phyloP scores from a whole-genome alignment of 2,797 vertebrate genomes.

The Antennarius maculatus region DNA sequence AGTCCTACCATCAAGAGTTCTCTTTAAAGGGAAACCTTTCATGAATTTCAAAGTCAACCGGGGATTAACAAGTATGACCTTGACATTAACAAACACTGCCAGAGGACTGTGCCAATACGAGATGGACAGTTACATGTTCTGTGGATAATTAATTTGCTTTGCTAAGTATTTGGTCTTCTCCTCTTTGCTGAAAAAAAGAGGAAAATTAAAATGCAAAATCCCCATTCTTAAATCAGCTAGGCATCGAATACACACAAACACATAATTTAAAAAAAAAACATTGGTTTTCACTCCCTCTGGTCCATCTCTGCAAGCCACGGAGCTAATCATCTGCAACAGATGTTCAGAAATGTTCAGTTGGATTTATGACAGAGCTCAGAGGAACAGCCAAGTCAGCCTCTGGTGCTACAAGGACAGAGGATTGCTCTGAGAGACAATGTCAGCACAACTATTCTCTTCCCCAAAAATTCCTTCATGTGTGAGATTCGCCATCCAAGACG shows the following conservation, averaged over 20 bases:
- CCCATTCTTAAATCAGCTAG: constrained; percentile 64
- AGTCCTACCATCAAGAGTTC: not conserved
- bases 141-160: constrained; percentile 40
- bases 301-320: constrained; percentile 78
- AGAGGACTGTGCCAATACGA: constrained; percentile 29
- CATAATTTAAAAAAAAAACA: constrained; percentile 46
- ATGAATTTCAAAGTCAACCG: constrained; percentile 28
- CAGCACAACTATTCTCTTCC: constrained; percentile 67
- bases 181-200: constrained; percentile 8
- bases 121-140: constrained; percentile 28
- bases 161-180: constrained; percentile 35
- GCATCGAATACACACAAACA: constrained; percentile 44
- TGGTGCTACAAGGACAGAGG: constrained; percentile 80
- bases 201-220: constrained; percentile 62
- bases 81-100: constrained; percentile 45
- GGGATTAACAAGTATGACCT: constrained; percentile 54
- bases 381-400: constrained; percentile 82
- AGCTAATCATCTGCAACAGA: constrained; percentile 85
- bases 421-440: constrained; percentile 73
- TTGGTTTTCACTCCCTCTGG: constrained; percentile 68
- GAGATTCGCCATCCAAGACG: constrained; percentile 69
- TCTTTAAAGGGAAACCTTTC: constrained; percentile 16
- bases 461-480: constrained; percentile 59
- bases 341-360: constrained; percentile 82
- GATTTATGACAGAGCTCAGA: constrained; percentile 81